Conservation (phyloP, 2,888 invertebrate species). For the Agonopterix subpropinquella region DNA sequence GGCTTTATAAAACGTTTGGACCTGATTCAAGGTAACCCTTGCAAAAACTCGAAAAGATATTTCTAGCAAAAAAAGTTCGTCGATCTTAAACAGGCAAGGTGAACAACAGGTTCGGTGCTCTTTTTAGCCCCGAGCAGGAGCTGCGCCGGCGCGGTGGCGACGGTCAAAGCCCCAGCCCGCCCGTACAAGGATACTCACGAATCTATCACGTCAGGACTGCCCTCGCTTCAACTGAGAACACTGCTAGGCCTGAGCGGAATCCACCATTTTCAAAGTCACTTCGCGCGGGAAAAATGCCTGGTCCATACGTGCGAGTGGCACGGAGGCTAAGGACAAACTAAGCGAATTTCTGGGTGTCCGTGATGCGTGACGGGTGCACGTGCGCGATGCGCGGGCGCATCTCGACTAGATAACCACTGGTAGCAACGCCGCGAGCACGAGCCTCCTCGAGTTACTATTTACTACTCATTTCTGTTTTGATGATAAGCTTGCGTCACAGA, state of each 20-base stretch:
- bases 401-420: conserved; percentile 18
- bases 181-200: conserved; percentile 40
- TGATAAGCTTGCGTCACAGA: conserved; percentile 33
- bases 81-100: conserved; percentile 41
- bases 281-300: conserved; percentile 42
- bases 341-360: conserved; percentile 62
- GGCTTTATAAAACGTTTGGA: neutral
- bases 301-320: conserved; percentile 56
- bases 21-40: conserved; percentile 4
- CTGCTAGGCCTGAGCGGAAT: conserved; percentile 32
- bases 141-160: conserved; percentile 25
- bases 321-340: conserved; percentile 60
- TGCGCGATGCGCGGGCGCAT: conserved; percentile 56
- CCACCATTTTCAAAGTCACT: conserved; percentile 54
- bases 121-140: conserved; percentile 34
- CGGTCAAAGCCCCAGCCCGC: conserved; percentile 41
- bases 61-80: conserved; percentile 38
- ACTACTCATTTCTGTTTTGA: conserved; percentile 24
- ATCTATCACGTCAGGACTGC: conserved; percentile 45
- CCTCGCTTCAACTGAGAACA: conserved; percentile 19
- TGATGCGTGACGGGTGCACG: conserved; percentile 69
- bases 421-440: conserved; percentile 9
- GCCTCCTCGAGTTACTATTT: conserved; percentile 20
- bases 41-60: conserved; percentile 20
- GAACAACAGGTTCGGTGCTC: conserved; percentile 55